Percentiles rank a stretch among this genome's conserved stretches.
Conservation (phyloP, 2,888 invertebrate genomes). For the Meandrusa payeni region DNA sequence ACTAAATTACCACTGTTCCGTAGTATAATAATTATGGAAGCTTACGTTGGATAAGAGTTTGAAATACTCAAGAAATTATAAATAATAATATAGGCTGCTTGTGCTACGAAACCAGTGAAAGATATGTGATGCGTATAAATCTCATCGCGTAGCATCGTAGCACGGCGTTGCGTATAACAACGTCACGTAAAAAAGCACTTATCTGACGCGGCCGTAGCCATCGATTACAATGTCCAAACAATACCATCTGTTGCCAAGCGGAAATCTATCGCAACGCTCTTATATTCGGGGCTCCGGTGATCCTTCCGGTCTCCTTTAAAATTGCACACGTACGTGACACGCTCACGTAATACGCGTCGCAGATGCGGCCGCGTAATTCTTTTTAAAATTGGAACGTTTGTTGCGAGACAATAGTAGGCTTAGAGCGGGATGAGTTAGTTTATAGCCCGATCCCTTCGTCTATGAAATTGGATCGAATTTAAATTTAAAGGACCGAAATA, state of each 20-base stretch:
- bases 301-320: slow-evolving; percentile 50
- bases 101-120: too few relatives aligned
- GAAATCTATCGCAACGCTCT: slow-evolving; percentile 46
- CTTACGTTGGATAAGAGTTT: too few relatives aligned
- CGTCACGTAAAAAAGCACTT: slow-evolving; percentile 22
- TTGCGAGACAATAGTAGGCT: slow-evolving; percentile 14
- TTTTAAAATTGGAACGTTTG: slow-evolving; percentile 15
- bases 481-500: neutral
- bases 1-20: too few relatives aligned
- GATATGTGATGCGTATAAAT: too few relatives aligned
- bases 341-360: slow-evolving; percentile 40
- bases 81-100: too few relatives aligned
- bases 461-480: neutral
- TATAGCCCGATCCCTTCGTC: slow-evolving; percentile 4
- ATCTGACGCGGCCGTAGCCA: slow-evolving; percentile 11
- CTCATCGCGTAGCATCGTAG: too few relatives aligned
- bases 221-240: slow-evolving; percentile 28
- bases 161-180: too few relatives aligned
- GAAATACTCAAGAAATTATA: too few relatives aligned
- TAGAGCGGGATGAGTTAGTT: slow-evolving; percentile 11
- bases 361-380: slow-evolving; percentile 9
- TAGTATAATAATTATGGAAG: too few relatives aligned
- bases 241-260: slow-evolving; percentile 45
- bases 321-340: slow-evolving; percentile 62
- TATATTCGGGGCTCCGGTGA: slow-evolving; percentile 31